phyloP scores from a whole-genome alignment of 2,113 vertebrate species.

The Prunella fulvescens region DNA sequence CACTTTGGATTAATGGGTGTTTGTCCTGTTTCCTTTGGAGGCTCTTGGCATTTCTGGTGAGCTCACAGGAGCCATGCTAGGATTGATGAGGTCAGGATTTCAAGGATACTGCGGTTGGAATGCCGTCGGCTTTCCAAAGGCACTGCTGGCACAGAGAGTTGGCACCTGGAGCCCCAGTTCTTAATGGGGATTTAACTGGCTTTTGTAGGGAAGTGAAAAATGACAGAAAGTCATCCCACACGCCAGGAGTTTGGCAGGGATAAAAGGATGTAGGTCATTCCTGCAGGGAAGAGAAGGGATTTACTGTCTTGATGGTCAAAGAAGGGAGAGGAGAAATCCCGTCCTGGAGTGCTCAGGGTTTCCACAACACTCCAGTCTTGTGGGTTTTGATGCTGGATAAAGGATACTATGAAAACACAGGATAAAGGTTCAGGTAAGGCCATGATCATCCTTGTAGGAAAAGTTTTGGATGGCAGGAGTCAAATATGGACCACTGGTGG shows the following conservation, averaged over 20 bases:
- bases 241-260: background rate
- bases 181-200: background rate
- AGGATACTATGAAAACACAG: background rate
- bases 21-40: background rate
- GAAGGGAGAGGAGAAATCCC: background rate
- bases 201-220: background rate
- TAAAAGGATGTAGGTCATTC: background rate
- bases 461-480: background rate
- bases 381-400: background rate
- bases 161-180: background rate
- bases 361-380: background rate
- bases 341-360: background rate
- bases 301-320: background rate
- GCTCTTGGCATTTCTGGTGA: background rate
- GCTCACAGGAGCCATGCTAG: background rate
- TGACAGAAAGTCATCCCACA: background rate
- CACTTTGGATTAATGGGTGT: background rate
- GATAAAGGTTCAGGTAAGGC: background rate
- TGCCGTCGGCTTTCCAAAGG: background rate
- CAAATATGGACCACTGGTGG: fast-evolving
- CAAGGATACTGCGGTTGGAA: background rate
- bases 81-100: background rate
- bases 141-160: background rate
- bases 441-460: background rate
- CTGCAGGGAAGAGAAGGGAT: background rate